Evolutionary conservation across 2,888 invertebrate genomes (phyloP).

Genomic region (Bombylius major): DNA sequence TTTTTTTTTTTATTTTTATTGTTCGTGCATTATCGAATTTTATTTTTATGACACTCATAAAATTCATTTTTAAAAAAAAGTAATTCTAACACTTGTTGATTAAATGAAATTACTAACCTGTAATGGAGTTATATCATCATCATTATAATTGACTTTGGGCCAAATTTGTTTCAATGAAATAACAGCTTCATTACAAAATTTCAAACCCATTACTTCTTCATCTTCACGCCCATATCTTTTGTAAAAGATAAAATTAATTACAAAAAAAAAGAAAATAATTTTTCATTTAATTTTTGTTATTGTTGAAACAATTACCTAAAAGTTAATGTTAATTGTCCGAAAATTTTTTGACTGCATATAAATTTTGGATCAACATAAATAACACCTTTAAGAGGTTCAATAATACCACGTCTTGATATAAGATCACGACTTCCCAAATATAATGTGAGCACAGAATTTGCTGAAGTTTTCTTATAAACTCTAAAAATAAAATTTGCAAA

Average conservation of each 20-base stretch:
- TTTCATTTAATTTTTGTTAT: neutral
- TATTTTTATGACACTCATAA: no score
- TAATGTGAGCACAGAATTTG: constrained; percentile 65
- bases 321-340: constrained; percentile 71
- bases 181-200: constrained; percentile 91
- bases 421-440: constrained; percentile 68
- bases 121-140: constrained; percentile 47
- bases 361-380: constrained; percentile 69
- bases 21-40: no score
- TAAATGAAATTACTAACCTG: constrained; percentile 43
- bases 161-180: constrained; percentile 75
- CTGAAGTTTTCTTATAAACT: constrained; percentile 74
- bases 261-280: neutral
- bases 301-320: constrained; percentile 49
- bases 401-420: constrained; percentile 54
- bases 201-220: constrained; percentile 90
- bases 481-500: constrained; percentile 24
- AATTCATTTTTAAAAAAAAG: no score
- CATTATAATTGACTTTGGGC: constrained; percentile 43
- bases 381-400: constrained; percentile 75
- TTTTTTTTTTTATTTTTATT: no score
- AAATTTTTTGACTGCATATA: constrained; percentile 52
- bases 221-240: constrained; percentile 78
- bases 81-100: no score
- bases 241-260: neutral